A percentile compares a stretch with the other conserved stretches of the same genome.
These are phyloP conservation scores for Aphis craccivora DNA, from an alignment of 1,140 invertebrate genomes.

Conservation along the genomic window DNA sequence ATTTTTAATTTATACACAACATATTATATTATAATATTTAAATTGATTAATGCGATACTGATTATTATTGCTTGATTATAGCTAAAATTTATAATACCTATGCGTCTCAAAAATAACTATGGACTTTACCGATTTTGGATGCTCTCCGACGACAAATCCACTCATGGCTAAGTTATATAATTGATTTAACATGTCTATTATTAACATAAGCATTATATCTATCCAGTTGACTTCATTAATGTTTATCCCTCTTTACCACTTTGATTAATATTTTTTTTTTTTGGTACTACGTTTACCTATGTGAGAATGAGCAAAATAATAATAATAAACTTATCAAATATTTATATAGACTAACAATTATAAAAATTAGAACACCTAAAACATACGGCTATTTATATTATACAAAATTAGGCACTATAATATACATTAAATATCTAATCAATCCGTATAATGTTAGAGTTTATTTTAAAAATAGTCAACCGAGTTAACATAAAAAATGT, in stretches of 20 bases:
- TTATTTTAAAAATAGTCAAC: not conserved
- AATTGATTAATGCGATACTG: no score
- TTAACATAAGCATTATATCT: not conserved
- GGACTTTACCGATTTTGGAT: not conserved
- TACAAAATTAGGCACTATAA: not conserved
- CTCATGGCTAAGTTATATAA: not conserved
- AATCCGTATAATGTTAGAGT: not conserved
- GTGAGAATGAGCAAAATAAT: not conserved
- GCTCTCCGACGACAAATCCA: not conserved
- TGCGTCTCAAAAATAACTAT: not conserved
- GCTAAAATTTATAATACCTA: not conserved
- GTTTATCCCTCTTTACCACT: not conserved
- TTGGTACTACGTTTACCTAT: not conserved
- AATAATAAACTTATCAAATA: not conserved
- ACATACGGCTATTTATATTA: not conserved
- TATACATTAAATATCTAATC: no score
- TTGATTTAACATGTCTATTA: no score
- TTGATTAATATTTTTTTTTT: not conserved
- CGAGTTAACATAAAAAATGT: not conserved
- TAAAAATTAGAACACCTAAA: not conserved
- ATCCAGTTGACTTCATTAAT: not conserved
- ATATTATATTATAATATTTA: no score
- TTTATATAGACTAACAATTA: not conserved
- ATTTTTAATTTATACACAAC: no score
- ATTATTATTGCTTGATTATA: not conserved